Base-by-base conservation (phyloP, 2,888 invertebrate species). In the Acrobasis consociella region DNA sequence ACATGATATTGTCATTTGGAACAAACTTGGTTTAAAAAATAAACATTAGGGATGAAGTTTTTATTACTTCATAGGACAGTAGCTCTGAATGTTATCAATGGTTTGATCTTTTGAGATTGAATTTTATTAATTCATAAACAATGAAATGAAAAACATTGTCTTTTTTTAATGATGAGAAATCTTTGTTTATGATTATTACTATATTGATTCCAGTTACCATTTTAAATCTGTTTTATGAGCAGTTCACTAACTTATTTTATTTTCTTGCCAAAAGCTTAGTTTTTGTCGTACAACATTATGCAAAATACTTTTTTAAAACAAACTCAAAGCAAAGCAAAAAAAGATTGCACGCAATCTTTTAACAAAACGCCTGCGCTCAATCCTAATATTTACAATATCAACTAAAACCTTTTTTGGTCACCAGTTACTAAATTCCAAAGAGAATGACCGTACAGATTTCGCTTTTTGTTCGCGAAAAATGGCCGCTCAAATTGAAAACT, bases 401-500 rank as follows among this genome's bases (percentile, higher is more conserved):
- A n/a, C n/a, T 13, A 37, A 37, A 53, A 53, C 37, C 15, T 37
- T 37, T 53, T 53, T 31, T 53, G 37, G 9, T 51, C 50, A 17
- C 50, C 50, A 22, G 22, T 51, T 51, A 51, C 50, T 17, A 51
- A 51, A 17, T 51, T 51, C 53, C 13, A 38, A 37, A 53, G 38
- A 38, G 38, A 53, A 53, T 53, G 37, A 67, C 70, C 66, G 65
- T 62, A 68, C 69, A 69, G 68, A 71, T 72, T 75, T 72, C 65
- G 68, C 68, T 77, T 78, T 51, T 76, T 70, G 65, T 64, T 68
- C 64, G 64, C 68, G 70, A 73, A 74, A 75, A 78, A 73, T 72
- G 73, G 69, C 67, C 65, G 69, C 64, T 64, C 63, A 71, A 75
- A 80, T 78, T 80, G 78, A 78, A 79, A 79, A 75, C 72, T 71